phyloP scores from a whole-genome alignment of 2,888 invertebrate species.

The Tridacna crocea region DNA sequence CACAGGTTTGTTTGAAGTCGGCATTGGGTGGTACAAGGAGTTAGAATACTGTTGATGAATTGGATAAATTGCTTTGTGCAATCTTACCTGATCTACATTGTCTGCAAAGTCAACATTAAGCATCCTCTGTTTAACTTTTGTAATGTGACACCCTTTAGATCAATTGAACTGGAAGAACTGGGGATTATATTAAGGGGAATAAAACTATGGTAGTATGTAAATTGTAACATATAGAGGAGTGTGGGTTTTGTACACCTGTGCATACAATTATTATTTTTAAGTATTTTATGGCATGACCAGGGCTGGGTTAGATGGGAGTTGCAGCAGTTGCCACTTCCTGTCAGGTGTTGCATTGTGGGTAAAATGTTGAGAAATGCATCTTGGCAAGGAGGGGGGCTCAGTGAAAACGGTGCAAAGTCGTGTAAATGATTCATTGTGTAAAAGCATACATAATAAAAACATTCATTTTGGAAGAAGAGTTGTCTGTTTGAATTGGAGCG shows the following conservation, averaged over 20 bases:
- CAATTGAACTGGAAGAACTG: not conserved
- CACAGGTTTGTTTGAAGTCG: not conserved
- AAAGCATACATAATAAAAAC: too few relatives aligned
- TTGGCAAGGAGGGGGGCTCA: too few relatives aligned
- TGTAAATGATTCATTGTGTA: too few relatives aligned
- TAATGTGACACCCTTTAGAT: not conserved
- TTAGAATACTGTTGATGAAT: not conserved
- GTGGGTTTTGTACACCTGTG: not conserved
- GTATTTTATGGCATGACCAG: not conserved
- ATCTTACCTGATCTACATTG: too few relatives aligned
- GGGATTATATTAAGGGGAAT: not conserved
- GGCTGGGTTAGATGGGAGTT: not conserved
- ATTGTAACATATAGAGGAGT: not conserved
- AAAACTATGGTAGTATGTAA: not conserved
- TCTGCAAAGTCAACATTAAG: too few relatives aligned
- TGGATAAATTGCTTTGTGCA: too few relatives aligned
- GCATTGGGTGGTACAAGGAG: not conserved
- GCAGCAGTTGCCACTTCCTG: constrained; percentile 4
- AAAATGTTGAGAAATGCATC: not conserved
- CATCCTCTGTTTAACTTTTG: not conserved
- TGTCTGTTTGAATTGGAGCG: too few relatives aligned
- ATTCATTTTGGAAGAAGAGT: too few relatives aligned
- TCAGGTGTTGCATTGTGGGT: constrained; percentile 1
- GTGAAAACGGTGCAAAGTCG: too few relatives aligned
- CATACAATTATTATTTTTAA: not conserved